A percentile compares a stretch with the other conserved stretches of the same genome.
Evolutionary conservation across 2,113 vertebrate species (phyloP).

Genomic region (Macrotis lagotis): DNA sequence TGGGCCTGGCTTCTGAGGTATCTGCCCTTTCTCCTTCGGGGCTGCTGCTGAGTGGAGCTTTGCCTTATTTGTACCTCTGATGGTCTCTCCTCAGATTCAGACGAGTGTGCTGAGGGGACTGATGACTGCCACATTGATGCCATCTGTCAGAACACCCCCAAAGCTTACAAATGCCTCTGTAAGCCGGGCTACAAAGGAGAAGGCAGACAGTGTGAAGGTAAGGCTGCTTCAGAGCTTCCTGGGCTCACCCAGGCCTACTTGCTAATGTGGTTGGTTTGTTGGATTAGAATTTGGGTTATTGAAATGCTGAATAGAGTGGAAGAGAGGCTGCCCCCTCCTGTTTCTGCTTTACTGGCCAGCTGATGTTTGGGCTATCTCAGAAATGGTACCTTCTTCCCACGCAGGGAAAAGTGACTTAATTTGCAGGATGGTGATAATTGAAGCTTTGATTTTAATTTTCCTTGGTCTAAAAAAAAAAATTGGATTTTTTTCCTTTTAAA

Average conservation of each 20-base stretch:
- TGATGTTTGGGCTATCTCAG: conserved; percentile 52
- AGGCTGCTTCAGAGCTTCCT: conserved; percentile 68
- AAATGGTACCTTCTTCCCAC: too few species aligned
- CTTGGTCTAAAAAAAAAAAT: neutral
- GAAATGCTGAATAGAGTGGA: conserved; percentile 78
- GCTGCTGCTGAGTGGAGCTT: neutral
- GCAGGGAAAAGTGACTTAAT: neutral
- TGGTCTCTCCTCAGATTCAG: conserved; percentile 83
- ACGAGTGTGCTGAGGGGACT: conserved; percentile 93
- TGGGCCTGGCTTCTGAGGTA: neutral
- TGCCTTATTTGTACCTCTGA: conserved; percentile 70
- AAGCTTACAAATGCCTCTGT: conserved; percentile 98
- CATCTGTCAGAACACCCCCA: conserved; percentile 96
- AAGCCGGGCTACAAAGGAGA: conserved; percentile 97
- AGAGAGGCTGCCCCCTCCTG: conserved; percentile 74
- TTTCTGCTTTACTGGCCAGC: conserved; percentile 69
- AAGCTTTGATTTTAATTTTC: neutral
- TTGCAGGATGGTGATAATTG: neutral
- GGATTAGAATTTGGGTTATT: conserved; percentile 82
- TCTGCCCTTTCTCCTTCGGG: neutral
- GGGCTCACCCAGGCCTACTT: neutral
- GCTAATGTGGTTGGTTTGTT: neutral
- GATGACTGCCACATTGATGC: conserved; percentile 99
- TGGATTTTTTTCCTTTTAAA: neutral
- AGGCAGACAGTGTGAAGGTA: conserved; percentile 96